These are phyloP conservation scores for Chouioia cunea DNA, from an alignment of 2,888 invertebrate species.

Conservation along the genomic window DNA sequence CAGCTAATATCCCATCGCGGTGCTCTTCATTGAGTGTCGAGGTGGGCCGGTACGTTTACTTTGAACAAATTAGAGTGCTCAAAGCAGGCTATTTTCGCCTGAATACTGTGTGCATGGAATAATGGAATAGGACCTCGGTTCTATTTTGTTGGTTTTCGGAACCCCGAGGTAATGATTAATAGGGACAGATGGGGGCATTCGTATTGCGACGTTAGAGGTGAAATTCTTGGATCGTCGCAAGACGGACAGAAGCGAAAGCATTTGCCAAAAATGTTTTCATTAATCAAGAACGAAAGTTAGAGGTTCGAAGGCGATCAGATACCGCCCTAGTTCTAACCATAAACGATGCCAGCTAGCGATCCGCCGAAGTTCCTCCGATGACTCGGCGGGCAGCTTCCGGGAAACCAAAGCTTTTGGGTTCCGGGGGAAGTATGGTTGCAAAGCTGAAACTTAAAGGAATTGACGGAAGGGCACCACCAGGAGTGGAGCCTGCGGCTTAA, in stretches of 20 bases:
- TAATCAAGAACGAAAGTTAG: conserved; percentile 78
- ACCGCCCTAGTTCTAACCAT: conserved; percentile 76
- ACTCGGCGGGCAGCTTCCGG: conserved; percentile 70
- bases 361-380: conserved; percentile 73
- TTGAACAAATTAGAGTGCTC: conserved; percentile 17
- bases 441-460: conserved; percentile 75
- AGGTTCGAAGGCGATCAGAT: conserved; percentile 79
- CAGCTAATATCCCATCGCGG: conserved; percentile 61
- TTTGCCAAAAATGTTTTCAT: conserved; percentile 79
- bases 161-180: conserved; percentile 49
- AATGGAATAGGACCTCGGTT: conserved; percentile 76
- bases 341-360: conserved; percentile 72
- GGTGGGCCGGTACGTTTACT: conserved; percentile 19
- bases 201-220: no score
- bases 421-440: conserved; percentile 77
- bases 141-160: conserved; percentile 76
- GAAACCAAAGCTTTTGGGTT: conserved; percentile 78
- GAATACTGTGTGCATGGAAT: conserved; percentile 67
- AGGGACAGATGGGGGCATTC: no score
- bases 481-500: conserved; percentile 81
- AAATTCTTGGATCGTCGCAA: conserved; percentile 66
- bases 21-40: conserved; percentile 64
- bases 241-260: conserved; percentile 77
- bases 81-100: conserved; percentile 14
- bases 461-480: conserved; percentile 81